Conservation (phyloP, 2,888 invertebrate species). For the Drosophila greeni region DNA sequence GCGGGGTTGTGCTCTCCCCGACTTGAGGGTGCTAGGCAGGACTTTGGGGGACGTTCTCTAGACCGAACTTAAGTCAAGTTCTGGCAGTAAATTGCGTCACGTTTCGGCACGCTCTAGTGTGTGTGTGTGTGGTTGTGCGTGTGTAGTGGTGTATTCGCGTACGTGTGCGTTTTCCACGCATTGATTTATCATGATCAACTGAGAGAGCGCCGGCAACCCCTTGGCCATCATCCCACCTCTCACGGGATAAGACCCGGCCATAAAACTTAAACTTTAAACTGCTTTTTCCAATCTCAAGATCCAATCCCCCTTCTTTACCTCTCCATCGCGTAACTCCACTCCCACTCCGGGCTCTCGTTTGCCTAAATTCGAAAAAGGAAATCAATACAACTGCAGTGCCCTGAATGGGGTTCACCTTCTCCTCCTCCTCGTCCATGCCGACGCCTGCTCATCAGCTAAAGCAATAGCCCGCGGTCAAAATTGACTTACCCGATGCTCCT, state of each 20-base stretch:
- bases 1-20: conserved; percentile 47
- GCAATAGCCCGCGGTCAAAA: conserved; percentile 73
- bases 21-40: conserved; percentile 53
- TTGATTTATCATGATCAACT: conserved; percentile 77
- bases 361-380: conserved; percentile 54
- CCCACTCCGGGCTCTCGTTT: conserved; percentile 41
- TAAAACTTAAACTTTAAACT: conserved; percentile 73
- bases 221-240: conserved; percentile 29
- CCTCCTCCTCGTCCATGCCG: conserved; percentile 4
- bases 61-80: conserved; percentile 66
- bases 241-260: conserved; percentile 50
- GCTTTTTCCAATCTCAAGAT: conserved; percentile 43
- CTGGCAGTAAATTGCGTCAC: conserved; percentile 76
- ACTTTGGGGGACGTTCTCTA: conserved; percentile 38
- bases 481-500: conserved; percentile 53
- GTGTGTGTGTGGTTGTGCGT: conserved; percentile 18
- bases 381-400: conserved; percentile 69
- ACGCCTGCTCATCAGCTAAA: conserved; percentile 66
- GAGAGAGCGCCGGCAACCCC: conserved; percentile 52
- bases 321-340: background rate
- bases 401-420: conserved; percentile 13
- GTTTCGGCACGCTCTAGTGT: conserved; percentile 65
- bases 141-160: conserved; percentile 46
- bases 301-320: conserved; percentile 39
- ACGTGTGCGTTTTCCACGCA: conserved; percentile 75